Evolutionary conservation across 2,113 vertebrate genomes (phyloP).

Genomic region (Genyomyrus donnyi): DNA sequence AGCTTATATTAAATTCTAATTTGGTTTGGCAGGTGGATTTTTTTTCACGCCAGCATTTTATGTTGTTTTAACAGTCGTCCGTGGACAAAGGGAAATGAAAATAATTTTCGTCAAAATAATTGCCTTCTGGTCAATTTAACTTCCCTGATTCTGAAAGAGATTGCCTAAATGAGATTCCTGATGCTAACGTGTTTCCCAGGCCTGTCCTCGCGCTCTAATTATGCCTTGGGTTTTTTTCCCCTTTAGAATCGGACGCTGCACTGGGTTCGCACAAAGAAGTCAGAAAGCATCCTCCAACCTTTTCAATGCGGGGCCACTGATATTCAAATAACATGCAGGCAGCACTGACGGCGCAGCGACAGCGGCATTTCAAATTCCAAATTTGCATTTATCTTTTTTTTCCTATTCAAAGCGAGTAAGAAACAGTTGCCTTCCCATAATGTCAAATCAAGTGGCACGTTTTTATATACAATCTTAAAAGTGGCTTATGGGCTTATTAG

Average conservation of each 20-base stretch:
- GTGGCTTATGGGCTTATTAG: constrained; percentile 77
- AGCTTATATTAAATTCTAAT: not conserved
- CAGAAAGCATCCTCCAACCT: constrained; percentile 98
- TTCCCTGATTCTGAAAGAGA: constrained; percentile 76
- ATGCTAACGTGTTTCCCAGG: constrained; percentile 92
- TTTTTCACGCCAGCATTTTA: not conserved
- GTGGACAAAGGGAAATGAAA: constrained; percentile 79
- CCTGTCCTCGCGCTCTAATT: constrained; percentile 90
- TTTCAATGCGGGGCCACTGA: constrained; percentile 94
- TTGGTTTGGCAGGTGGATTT: not conserved
- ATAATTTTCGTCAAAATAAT: constrained; percentile 98
- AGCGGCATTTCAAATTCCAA: constrained; percentile 84
- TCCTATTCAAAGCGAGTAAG: constrained; percentile 74
- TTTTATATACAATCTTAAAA: constrained; percentile 72
- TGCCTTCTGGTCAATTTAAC: constrained; percentile 99
- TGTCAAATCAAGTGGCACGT: constrained; percentile 78
- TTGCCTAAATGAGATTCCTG: constrained; percentile 88
- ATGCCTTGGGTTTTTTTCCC: constrained; percentile 71
- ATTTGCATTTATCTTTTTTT: constrained; percentile 88
- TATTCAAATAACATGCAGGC: constrained; percentile 98
- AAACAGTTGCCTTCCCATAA: constrained; percentile 94
- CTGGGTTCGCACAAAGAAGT: constrained; percentile 98
- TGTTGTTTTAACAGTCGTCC: constrained; percentile 26
- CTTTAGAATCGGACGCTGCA: constrained; percentile 96
- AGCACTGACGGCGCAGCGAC: constrained; percentile 85